Evolutionary conservation across 1,140 invertebrate genomes (phyloP).

Genomic region (Brachionus manjavacas): DNA sequence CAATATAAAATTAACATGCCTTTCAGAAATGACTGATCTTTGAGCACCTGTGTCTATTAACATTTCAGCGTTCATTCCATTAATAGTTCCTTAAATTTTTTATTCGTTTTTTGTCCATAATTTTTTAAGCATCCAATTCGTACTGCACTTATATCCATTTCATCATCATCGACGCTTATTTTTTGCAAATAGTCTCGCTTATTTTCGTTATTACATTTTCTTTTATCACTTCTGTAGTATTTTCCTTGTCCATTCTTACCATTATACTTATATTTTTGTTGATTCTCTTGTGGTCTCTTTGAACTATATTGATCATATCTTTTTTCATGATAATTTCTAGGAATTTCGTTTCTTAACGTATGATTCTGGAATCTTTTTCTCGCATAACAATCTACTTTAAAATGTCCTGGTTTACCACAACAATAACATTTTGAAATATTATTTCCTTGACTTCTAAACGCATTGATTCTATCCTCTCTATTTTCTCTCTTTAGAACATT

Average conservation of each 20-base stretch:
- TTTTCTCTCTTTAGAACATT: background rate
- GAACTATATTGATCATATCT: background rate
- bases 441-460: background rate
- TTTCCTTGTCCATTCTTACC: too few relatives aligned
- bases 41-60: constrained; percentile 5
- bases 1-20: too few relatives aligned
- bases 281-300: background rate
- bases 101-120: background rate
- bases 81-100: background rate
- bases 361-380: background rate
- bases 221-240: too few relatives aligned
- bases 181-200: background rate
- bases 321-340: background rate
- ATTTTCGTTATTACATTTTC: background rate
- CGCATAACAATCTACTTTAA: background rate
- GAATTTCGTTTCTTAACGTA: background rate
- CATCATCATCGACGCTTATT: background rate
- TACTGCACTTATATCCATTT: background rate
- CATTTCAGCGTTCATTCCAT: background rate
- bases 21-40: background rate
- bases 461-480: background rate
- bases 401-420: background rate
- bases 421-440: background rate
- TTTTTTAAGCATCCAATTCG: background rate
- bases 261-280: too few relatives aligned